Evolutionary conservation across 2,797 vertebrate genomes (phyloP), one percentile per base, ranked within the genome.

Genomic region (Helostoma temminkii): DNA sequence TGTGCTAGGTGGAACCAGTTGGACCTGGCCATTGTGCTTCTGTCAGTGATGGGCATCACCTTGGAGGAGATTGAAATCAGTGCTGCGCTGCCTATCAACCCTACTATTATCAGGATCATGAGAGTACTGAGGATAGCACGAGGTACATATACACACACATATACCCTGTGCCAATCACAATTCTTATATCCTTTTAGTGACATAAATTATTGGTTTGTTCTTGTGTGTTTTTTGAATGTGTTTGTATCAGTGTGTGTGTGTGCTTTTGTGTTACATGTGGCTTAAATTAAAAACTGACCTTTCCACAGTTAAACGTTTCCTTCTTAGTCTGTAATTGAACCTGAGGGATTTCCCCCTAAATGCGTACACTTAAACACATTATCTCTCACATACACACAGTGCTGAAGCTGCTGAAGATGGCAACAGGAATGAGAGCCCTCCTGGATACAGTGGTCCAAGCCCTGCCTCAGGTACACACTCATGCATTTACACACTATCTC

Each of bases 51-150:
- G 97, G 97, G 97, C 74, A 99, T 99, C 90, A 98, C 92, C 0
- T 52, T 99, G 91, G 97, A 99, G 88, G 97, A 99, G 91, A 98
- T 98, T 3, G 96, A 99, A 92, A 97, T 98, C 87, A 99, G 96
- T 0, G 94, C 97, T 0, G 97, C 97, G 3, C 94, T 98, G 68
- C 97, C 97, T 81, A 98, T 98, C 93, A 99, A 98, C 88, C 97
- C 97, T 63, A 99, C 97, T 32, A 99, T 99, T 91, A 98, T 98
- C 86, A 93, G 97, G 56, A 99, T 99, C 89, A 99, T 99, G 97
- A 95, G 97, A 60, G 97, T 99, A 9, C 92, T 99, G 50, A 95
- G 97, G 46, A 98, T 98, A 0, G 96, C 97, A 45, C 92, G 97
- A 71, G 97, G 97, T 98, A 89, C 19, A 32, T 15, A 22, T 41